These are phyloP conservation scores for Ammodytes marinus DNA, from an alignment of 2,113 vertebrate species.

Conservation along the genomic window DNA sequence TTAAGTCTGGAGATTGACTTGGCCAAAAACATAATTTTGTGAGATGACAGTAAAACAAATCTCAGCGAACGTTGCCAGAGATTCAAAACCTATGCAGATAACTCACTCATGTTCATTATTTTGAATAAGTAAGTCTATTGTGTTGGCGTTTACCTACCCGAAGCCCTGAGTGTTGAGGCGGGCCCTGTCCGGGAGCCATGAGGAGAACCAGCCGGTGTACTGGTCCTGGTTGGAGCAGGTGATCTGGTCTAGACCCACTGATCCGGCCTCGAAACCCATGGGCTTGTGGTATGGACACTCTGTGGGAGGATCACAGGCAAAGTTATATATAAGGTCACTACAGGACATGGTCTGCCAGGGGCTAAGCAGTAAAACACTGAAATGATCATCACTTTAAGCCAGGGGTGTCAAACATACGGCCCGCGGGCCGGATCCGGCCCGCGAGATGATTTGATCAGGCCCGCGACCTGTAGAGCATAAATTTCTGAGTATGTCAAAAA, in stretches of 20 bases:
- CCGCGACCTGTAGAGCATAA: no score
- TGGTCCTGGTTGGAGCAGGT: slow-evolving; percentile 95
- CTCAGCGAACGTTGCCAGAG: neutral
- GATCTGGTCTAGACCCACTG: slow-evolving; percentile 92
- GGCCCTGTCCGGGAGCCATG: slow-evolving; percentile 93
- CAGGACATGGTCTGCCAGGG: neutral
- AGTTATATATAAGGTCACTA: slow-evolving; percentile 5
- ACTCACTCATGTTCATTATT: no score
- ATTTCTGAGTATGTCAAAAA: no score
- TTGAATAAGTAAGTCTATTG: neutral
- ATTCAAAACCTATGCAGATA: slow-evolving; percentile 17
- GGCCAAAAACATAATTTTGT: neutral
- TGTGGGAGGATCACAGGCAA: slow-evolving; percentile 64
- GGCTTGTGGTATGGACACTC: slow-evolving; percentile 97
- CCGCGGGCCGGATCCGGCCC: no score
- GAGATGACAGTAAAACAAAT: neutral
- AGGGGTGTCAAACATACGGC: no score
- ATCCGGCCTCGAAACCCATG: slow-evolving; percentile 94
- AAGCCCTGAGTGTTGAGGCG: slow-evolving; percentile 96
- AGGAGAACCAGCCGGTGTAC: slow-evolving; percentile 97
- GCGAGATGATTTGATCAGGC: no score
- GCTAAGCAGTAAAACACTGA: slow-evolving; percentile 21
- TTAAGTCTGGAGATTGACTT: no score
- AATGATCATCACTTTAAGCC: slow-evolving; percentile 43
- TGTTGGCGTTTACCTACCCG: slow-evolving; percentile 85